A percentile compares a stretch with the other conserved stretches of the same genome.
Evolutionary conservation across 2,797 vertebrate genomes (phyloP).

Genomic region (Spatula clypeata): DNA sequence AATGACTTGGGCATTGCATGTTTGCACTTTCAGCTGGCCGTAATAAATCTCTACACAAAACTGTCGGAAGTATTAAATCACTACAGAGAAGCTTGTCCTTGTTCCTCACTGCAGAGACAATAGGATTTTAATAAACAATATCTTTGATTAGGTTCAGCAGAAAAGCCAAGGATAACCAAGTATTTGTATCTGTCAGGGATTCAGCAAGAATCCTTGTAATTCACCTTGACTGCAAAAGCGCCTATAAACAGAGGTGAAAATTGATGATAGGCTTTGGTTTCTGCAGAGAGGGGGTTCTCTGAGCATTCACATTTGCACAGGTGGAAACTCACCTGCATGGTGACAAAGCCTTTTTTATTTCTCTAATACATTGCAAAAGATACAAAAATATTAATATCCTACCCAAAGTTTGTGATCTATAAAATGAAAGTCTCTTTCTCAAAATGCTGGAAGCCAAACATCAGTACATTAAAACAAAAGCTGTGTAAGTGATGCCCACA

Average conservation of each 20-base stretch:
- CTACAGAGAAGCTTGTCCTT: constrained; percentile 36
- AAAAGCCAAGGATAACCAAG: constrained; percentile 40
- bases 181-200: constrained; percentile 43
- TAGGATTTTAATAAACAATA: constrained; percentile 68
- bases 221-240: constrained; percentile 41
- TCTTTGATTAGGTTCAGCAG: constrained; percentile 60
- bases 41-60: constrained; percentile 49
- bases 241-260: background rate
- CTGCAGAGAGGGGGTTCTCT: background rate
- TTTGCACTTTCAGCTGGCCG: constrained; percentile 23
- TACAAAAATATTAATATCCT: background rate
- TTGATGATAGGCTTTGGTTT: background rate
- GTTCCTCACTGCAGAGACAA: constrained; percentile 29
- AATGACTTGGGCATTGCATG: background rate
- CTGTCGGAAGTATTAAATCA: constrained; percentile 35
- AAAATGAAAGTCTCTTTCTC: background rate
- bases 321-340: background rate
- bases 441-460: background rate
- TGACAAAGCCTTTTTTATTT: background rate
- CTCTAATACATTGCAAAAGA: background rate
- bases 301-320: background rate
- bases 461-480: background rate
- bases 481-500: background rate
- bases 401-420: background rate
- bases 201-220: constrained; percentile 31